Evolutionary conservation across 2,113 vertebrate genomes (phyloP), one percentile per base, ranked within the genome.

Genomic region (Neolamprologus devosi): DNA sequence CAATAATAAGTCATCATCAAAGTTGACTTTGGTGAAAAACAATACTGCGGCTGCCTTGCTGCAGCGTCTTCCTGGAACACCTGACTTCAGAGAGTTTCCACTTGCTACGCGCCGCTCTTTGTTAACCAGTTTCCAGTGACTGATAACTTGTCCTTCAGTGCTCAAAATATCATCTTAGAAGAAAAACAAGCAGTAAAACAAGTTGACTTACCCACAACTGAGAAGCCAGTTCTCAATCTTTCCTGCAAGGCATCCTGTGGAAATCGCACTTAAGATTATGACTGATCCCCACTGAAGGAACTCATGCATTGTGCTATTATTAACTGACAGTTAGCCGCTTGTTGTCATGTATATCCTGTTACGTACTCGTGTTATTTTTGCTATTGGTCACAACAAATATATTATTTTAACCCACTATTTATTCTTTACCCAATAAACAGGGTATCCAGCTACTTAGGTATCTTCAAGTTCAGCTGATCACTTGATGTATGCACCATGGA

Each of bases 181-280:
- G 6, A 84, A 82, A 51, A 14, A 80, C 28, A 57, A 82, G 33
- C 10, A 13, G 51, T 57, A 85, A 88, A 80, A 63, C 12, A 60
- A 70, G 60, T 3, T 82, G 21, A 96, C 97, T 97, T 94, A 97
- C 97, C 97, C 95, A 57, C 97, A 97, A 35, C 92, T 78, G 70
- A 91, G 93, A 58, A 97, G 96, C 97, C 97, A 97, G 85, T 78
- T 95, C 94, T 95, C 95, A 81, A 97, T 97, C 92, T 97, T 97
- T 95, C 95, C 95, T 80, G 89, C 87, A 80, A 92, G 79, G 90
- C 94, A 96, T 87, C 96, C 97, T 97, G 95, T 92, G 88, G 94
- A 96, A 92, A 96, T 63, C 23, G 89, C 21, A 84, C 16, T 79
- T 5, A 30, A n/a, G 10, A 51, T 78, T 33, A 82, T 86, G 49